Evolutionary conservation across 2,888 invertebrate genomes (phyloP), one percentile per base, ranked within the genome.

Genomic region (Sphecodes monilicornis): DNA sequence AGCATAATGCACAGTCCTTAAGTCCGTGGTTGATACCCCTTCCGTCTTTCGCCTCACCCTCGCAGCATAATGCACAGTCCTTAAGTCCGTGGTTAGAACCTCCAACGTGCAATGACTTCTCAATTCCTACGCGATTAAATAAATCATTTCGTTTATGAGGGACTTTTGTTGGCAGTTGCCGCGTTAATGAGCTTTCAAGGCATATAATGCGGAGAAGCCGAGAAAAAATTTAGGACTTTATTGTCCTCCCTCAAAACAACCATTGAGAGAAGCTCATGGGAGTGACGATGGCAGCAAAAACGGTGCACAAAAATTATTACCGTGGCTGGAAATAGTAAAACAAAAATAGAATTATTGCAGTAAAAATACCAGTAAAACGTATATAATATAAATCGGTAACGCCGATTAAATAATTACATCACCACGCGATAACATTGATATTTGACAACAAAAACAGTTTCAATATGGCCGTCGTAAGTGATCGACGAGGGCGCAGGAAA

Each of bases 401-500:
- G 57, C 3, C 57, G 26, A 57, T 57, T 13, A 57, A 57, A 13
- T 57, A 13, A 13, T 57, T 57, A 26, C 1, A 26, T 26, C 26
- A n/a, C 1, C 13, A 13, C 26, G 57, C 57, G 57, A 46, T 46
- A 16, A 46, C 16, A 46, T 13, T 1, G 46, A 4, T 1, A 11
- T 46, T 46, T 3, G 46, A 57, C 1, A 3, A 3, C 4, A 0
- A 13, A 26, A 13, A 26, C 57, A 1, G 18, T 32, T 29, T 2
- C 29, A 16, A 32, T 1, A 16, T 60, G 29, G 29, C 32, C 6
- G 22, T 16, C 43, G 68, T 22, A 36, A 73, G 26, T 22, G 50
- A 73, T 81, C 72, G 72, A 81, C 81, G 46, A 78, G 57, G 36
- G 26, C 11, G 29, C 68, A 11, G 1, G 36, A 54, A 79, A 36